A percentile compares a stretch with the other conserved stretches of the same genome.
These are phyloP conservation scores for Xanthia togata DNA, from an alignment of 2,888 invertebrate genomes.

Conservation along the genomic window DNA sequence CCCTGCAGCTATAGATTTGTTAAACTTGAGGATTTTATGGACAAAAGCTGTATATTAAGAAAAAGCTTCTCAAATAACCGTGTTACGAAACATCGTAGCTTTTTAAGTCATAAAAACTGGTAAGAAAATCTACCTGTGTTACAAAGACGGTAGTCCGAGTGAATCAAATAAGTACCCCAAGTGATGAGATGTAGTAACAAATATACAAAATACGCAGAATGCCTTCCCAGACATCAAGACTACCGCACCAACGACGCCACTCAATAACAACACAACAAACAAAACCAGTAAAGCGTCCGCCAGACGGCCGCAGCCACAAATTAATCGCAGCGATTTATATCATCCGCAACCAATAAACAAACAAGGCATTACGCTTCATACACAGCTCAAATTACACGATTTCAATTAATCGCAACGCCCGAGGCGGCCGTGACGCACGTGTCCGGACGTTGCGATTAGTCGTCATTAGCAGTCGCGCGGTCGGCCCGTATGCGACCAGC, in stretches of 20 bases:
- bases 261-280: conserved; percentile 23
- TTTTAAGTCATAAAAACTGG: background rate
- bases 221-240: conserved; percentile 3
- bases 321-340: conserved; percentile 55
- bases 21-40: background rate
- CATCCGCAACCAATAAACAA: conserved; percentile 58
- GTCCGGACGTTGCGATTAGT: conserved; percentile 60
- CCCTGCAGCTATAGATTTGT: background rate
- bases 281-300: conserved; percentile 17
- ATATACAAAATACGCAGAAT: background rate
- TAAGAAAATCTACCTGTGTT: background rate
- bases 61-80: background rate
- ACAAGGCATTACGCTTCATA: conserved; percentile 61
- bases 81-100: too few relatives aligned
- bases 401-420: conserved; percentile 66
- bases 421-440: conserved; percentile 59
- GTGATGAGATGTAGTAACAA: background rate
- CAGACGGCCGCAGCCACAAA: conserved; percentile 37
- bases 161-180: background rate
- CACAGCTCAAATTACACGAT: conserved; percentile 56
- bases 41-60: background rate
- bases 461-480: conserved; percentile 61
- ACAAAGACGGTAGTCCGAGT: background rate
- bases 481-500: conserved; percentile 50
- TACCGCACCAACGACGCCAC: conserved; percentile 19